Percentiles rank a stretch among this genome's conserved stretches.
Evolutionary conservation across 2,113 vertebrate species (phyloP).

Genomic region (Phodopus roborovskii): DNA sequence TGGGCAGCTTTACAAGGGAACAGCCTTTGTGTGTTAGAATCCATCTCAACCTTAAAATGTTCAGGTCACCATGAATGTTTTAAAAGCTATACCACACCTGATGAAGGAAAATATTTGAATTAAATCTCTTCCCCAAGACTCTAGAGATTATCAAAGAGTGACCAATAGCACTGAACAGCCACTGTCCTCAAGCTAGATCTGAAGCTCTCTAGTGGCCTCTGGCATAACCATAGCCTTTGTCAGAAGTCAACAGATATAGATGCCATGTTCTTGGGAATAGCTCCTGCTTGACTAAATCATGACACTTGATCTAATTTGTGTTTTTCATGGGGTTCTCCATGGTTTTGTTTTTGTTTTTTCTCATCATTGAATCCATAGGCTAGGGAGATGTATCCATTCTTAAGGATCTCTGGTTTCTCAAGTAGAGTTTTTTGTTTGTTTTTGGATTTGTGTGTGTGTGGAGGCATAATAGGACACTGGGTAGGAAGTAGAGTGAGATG

Average conservation of each 20-base stretch:
- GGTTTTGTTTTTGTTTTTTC: background rate
- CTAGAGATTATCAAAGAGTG: background rate
- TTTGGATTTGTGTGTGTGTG: background rate
- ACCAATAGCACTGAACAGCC: accelerated
- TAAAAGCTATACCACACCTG: background rate
- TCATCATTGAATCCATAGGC: background rate
- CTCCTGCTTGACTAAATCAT: background rate
- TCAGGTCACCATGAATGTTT: background rate
- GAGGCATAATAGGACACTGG: background rate
- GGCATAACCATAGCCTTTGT: background rate
- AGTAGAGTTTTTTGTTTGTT: background rate
- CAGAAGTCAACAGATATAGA: background rate
- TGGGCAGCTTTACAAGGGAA: background rate
- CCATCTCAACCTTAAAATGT: background rate
- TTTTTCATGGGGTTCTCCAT: background rate
- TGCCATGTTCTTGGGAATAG: background rate
- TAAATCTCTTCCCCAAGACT: background rate
- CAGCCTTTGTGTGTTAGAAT: background rate
- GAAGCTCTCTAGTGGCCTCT: background rate
- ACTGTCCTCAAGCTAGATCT: background rate
- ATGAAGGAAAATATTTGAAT: background rate
- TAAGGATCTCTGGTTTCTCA: background rate
- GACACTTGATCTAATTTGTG: background rate
- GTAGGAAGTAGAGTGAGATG: background rate
- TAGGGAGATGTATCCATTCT: background rate